phyloP scores from a whole-genome alignment of 2,888 invertebrate genomes.

The Acronicta psi region DNA sequence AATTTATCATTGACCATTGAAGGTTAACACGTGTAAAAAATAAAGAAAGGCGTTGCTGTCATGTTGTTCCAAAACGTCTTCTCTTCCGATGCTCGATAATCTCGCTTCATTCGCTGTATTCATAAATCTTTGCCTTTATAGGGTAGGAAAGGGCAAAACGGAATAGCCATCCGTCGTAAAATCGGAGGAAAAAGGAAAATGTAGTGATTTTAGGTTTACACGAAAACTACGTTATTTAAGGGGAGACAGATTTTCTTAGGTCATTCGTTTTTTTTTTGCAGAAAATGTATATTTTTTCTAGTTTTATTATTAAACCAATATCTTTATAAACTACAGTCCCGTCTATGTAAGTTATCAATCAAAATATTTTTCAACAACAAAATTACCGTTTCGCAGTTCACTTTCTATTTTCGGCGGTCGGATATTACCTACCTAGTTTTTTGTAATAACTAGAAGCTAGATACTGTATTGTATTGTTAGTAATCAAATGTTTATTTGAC shows the following conservation, averaged over 20 bases:
- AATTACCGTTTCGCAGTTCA: background rate
- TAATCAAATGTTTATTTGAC: background rate
- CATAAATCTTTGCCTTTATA: constrained; percentile 38
- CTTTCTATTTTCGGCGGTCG: background rate
- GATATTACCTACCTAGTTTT: background rate
- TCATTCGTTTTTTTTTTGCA: too few relatives aligned
- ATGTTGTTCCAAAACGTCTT: constrained; percentile 4
- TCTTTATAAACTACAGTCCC: background rate
- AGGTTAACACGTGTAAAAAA: constrained; percentile 41
- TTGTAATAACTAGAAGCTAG: background rate
- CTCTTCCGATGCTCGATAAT: constrained; percentile 22
- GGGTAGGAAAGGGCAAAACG: constrained; percentile 27
- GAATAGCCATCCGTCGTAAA: constrained; percentile 12
- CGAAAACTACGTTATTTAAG: constrained; percentile 2
- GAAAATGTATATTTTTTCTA: too few relatives aligned
- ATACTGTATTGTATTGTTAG: background rate
- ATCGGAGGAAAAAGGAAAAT: constrained; percentile 5
- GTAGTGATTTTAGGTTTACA: constrained; percentile 1
- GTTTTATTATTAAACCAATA: too few relatives aligned
- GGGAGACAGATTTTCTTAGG: background rate
- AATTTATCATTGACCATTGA: constrained; percentile 30
- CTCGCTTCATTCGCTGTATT: constrained; percentile 26
- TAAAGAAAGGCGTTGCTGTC: constrained; percentile 21
- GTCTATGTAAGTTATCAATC: background rate
- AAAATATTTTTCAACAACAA: background rate